phyloP scores from a whole-genome alignment of 2,888 invertebrate genomes.

The Leptopilina syphax region DNA sequence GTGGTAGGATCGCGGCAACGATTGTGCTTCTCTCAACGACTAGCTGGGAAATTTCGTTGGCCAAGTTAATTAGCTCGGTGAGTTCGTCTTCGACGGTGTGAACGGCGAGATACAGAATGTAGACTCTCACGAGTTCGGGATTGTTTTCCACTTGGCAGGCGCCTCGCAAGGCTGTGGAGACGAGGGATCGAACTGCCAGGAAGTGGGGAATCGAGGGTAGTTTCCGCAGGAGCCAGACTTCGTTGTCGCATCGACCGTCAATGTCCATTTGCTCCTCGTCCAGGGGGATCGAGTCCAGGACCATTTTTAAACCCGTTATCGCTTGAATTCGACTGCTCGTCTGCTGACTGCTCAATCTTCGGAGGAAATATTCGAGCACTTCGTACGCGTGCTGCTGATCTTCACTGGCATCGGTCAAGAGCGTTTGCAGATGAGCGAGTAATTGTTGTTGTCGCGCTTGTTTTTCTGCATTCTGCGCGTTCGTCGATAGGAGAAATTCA shows the following conservation, averaged over 20 bases:
- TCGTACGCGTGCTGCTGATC: conserved; percentile 86
- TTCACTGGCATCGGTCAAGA: conserved; percentile 79
- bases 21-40: conserved; percentile 94
- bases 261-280: conserved; percentile 77
- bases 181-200: conserved; percentile 82
- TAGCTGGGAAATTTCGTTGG: conserved; percentile 91
- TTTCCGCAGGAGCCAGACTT: conserved; percentile 81
- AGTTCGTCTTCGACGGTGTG: conserved; percentile 84
- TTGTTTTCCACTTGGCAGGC: conserved; percentile 95
- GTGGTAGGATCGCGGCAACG: conserved; percentile 87
- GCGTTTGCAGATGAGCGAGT: conserved; percentile 80
- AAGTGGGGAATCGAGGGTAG: conserved; percentile 90
- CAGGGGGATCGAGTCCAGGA: conserved; percentile 79
- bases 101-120: conserved; percentile 89
- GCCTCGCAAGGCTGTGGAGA: conserved; percentile 86
- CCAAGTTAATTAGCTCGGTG: conserved; percentile 83
- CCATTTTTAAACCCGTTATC: conserved; percentile 84
- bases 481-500: conserved; percentile 90
- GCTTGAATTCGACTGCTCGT: conserved; percentile 88
- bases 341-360: conserved; percentile 89
- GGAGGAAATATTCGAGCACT: conserved; percentile 92
- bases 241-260: conserved; percentile 70
- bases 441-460: conserved; percentile 89
- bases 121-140: conserved; percentile 88
- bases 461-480: conserved; percentile 82